Evolutionary conservation across 1,140 invertebrate species (phyloP).

Genomic region (Leptestheria dahalacensis): DNA sequence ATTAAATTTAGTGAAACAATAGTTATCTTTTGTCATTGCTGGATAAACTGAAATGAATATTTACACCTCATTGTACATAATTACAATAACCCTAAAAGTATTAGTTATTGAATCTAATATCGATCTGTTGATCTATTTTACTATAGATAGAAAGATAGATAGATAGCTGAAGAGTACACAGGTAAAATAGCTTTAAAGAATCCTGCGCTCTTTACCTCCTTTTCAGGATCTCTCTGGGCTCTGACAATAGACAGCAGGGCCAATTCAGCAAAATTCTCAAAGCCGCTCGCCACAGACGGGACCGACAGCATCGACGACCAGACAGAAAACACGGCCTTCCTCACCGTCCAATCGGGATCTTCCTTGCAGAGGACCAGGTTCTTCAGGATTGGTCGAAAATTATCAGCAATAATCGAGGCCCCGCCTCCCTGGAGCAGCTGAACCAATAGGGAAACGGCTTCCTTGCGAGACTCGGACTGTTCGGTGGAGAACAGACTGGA

Average conservation of each 20-base stretch:
- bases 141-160: too few species aligned
- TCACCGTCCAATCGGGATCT: conserved; percentile 34
- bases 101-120: too few species aligned
- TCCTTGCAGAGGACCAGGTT: conserved; percentile 10
- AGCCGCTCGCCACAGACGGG: conserved; percentile 52
- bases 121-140: too few species aligned
- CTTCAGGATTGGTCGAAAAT: conserved; percentile 40
- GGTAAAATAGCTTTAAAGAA: too few species aligned
- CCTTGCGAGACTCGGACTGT: conserved; percentile 11
- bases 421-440: conserved; percentile 8
- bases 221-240: conserved; percentile 57
- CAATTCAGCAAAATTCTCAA: conserved; percentile 72
- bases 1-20: too few species aligned
- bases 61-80: too few species aligned
- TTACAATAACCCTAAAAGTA: too few species aligned
- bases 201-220: conserved; percentile 61
- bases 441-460: conserved; percentile 7
- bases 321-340: conserved; percentile 43
- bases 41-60: too few species aligned
- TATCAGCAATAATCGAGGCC: conserved; percentile 2
- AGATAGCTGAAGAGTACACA: too few species aligned
- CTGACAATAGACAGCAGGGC: conserved; percentile 73
- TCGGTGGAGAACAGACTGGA: background rate
- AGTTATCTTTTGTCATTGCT: too few species aligned
- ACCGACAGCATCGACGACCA: conserved; percentile 46